Percentiles rank a stretch among this genome's conserved stretches.
These are phyloP conservation scores for Mormyrus hasselquistii DNA, from an alignment of 2,797 vertebrate species.

Conservation along the genomic window DNA sequence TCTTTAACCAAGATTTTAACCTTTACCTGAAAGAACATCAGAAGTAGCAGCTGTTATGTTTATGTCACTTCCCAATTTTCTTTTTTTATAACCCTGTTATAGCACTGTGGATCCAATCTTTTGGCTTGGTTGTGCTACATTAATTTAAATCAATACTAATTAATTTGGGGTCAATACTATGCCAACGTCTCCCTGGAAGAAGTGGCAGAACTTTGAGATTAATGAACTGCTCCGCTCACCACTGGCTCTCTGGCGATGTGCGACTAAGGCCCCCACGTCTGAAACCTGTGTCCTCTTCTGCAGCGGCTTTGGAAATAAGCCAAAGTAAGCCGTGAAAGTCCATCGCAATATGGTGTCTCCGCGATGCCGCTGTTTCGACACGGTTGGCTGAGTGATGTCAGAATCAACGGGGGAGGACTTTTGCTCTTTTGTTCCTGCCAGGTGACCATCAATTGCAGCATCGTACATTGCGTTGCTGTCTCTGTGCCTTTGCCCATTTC, in stretches of 20 bases:
- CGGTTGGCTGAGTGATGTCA: not conserved
- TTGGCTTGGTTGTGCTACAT: not conserved
- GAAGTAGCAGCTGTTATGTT: not conserved
- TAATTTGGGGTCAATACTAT: not conserved
- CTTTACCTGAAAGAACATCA: not conserved
- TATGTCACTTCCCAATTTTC: not conserved
- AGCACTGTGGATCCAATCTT: not conserved
- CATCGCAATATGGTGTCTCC: too few relatives aligned
- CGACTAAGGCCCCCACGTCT: not conserved
- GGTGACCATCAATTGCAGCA: not conserved
- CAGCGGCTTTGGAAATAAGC: not conserved
- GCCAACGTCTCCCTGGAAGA: not conserved
- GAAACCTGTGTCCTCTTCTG: not conserved
- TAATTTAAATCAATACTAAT: conserved; percentile 17
- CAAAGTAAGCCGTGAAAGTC: not conserved
- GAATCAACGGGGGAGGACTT: too few relatives aligned
- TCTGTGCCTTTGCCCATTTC: not conserved
- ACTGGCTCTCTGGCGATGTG: not conserved
- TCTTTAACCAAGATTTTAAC: not conserved
- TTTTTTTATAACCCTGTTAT: not conserved
- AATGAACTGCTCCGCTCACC: not conserved
- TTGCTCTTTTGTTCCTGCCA: not conserved
- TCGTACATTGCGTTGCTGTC: not conserved
- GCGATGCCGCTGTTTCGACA: not conserved
- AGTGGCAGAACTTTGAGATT: not conserved